These are phyloP conservation scores for Melitaea cinxia DNA, from an alignment of 1,140 invertebrate species.

Conservation along the genomic window DNA sequence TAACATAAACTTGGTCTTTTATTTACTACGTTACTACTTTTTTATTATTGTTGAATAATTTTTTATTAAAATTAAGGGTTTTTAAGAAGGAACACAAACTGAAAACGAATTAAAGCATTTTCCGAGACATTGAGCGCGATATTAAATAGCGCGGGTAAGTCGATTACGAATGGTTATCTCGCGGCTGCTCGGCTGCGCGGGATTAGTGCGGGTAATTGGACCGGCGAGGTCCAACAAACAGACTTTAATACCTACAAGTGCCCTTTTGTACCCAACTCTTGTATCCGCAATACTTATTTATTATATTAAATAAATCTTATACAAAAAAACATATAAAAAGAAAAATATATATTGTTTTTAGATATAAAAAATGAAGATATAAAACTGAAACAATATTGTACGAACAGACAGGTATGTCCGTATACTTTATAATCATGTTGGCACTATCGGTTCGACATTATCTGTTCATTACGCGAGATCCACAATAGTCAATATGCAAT, in stretches of 20 bases:
- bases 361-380: too few relatives aligned
- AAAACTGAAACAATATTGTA: neutral
- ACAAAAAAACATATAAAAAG: too few relatives aligned
- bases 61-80: neutral
- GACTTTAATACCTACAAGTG: slow-evolving; percentile 40
- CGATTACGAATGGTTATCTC: slow-evolving; percentile 61
- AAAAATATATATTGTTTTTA: too few relatives aligned
- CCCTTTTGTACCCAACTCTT: slow-evolving; percentile 40
- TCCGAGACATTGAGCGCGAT: slow-evolving; percentile 57
- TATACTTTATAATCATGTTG: neutral
- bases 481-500: neutral
- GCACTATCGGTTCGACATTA: neutral
- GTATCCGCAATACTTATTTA: slow-evolving; percentile 12
- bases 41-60: neutral
- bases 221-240: slow-evolving; percentile 34
- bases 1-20: too few relatives aligned
- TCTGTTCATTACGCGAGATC: slow-evolving; percentile 3
- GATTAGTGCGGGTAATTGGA: slow-evolving; percentile 61
- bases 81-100: slow-evolving; percentile 4
- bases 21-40: too few relatives aligned
- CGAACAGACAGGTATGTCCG: neutral
- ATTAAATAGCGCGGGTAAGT: slow-evolving; percentile 67
- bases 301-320: slow-evolving; percentile 1
- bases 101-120: slow-evolving; percentile 63
- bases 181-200: slow-evolving; percentile 50